Percentiles rank a stretch among this genome's conserved stretches.
Conservation (phyloP, 2,888 invertebrate species). For the Plusia festucae region DNA sequence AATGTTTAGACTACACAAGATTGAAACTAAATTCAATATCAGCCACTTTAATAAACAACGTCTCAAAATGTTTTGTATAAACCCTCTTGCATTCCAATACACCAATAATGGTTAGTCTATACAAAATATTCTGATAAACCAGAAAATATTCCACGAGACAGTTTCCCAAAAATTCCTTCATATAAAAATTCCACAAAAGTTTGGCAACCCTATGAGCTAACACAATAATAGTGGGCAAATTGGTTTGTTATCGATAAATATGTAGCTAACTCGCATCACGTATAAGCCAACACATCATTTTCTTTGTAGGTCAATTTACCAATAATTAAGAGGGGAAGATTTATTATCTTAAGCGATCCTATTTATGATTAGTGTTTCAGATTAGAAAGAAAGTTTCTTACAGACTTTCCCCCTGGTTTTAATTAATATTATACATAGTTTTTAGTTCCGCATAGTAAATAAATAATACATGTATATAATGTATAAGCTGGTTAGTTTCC, state of each 20-base stretch:
- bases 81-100: slow-evolving; percentile 3
- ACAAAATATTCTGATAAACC: slow-evolving; percentile 9
- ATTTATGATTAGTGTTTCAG: slow-evolving; percentile 9
- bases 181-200: slow-evolving; percentile 14
- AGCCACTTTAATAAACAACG: slow-evolving; percentile 1
- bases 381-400: not conserved
- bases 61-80: not conserved
- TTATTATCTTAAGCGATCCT: slow-evolving; percentile 44
- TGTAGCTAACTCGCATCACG: slow-evolving; percentile 69
- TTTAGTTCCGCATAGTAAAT: not conserved
- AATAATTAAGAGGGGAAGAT: slow-evolving; percentile 51
- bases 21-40: not conserved
- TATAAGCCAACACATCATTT: slow-evolving; percentile 59
- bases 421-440: not conserved
- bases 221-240: slow-evolving; percentile 69
- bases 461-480: too few species aligned
- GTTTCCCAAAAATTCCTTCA: slow-evolving; percentile 10
- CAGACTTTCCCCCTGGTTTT: not conserved
- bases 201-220: slow-evolving; percentile 52
- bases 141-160: not conserved
- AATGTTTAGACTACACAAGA: not conserved
- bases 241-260: slow-evolving; percentile 73
- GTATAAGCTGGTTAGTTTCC: too few species aligned
- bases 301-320: slow-evolving; percentile 63
- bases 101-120: not conserved